phyloP scores from a whole-genome alignment of 2,888 invertebrate genomes.

The Eupithecia dodoneata region DNA sequence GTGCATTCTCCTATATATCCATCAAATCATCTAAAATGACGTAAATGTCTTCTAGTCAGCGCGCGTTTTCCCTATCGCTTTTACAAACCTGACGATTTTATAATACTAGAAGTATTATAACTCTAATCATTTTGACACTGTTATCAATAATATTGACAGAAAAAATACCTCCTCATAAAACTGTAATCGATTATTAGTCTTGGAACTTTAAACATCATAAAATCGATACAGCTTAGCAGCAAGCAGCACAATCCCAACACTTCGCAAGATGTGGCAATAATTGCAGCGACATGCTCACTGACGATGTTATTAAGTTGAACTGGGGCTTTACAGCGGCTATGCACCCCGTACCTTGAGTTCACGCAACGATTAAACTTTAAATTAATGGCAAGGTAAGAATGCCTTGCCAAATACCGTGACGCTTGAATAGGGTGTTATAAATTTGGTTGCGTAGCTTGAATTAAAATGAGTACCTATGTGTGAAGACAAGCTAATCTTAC shows the following conservation, averaged over 20 bases:
- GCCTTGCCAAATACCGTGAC: constrained; percentile 4
- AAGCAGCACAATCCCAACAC: constrained; percentile 42
- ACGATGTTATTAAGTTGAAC: constrained; percentile 67
- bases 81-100: not conserved
- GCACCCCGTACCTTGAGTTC: constrained; percentile 40
- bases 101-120: not conserved
- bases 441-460: constrained; percentile 1
- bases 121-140: not conserved
- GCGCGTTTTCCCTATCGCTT: not conserved
- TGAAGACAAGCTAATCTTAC: not conserved
- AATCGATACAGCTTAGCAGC: constrained; percentile 38
- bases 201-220: not conserved
- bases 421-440: constrained; percentile 2
- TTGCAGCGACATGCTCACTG: constrained; percentile 64
- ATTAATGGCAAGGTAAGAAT: constrained; percentile 19
- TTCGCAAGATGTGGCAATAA: constrained; percentile 68
- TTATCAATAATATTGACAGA: not conserved
- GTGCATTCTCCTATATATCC: not conserved
- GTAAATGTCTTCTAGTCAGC: not conserved
- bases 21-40: no score
- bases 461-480: not conserved
- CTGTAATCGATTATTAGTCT: not conserved
- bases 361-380: constrained; percentile 33
- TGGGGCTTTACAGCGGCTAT: constrained; percentile 53
- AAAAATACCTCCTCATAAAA: not conserved